Percentiles rank a stretch among this genome's conserved stretches.
Conservation (phyloP, 2,113 vertebrate genomes). For the Uria lomvia region DNA sequence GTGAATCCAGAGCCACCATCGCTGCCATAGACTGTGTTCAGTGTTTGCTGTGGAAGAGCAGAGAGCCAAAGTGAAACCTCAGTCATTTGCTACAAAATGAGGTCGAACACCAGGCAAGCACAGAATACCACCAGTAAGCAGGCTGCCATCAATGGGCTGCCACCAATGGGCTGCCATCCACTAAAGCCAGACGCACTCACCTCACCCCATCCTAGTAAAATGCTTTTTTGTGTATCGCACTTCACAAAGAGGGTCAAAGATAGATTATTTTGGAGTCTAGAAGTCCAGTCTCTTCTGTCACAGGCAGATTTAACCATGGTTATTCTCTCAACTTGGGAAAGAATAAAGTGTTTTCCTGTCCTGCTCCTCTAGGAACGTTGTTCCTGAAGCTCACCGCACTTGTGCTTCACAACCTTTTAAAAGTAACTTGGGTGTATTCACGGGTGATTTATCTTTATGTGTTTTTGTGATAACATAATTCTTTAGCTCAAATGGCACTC, state of each 20-base stretch:
- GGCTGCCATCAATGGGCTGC: not conserved
- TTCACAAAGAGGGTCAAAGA: not conserved
- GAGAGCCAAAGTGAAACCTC: not conserved
- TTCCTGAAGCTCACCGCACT: not conserved
- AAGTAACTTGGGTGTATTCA: not conserved
- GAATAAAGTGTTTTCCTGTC: not conserved
- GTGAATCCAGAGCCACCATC: not conserved
- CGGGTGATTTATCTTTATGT: not conserved
- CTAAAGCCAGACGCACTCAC: not conserved
- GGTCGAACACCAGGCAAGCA: not conserved
- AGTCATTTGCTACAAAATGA: not conserved
- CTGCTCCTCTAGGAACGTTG: not conserved
- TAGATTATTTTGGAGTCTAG: not conserved
- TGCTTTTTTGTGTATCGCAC: not conserved
- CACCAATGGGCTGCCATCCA: not conserved
- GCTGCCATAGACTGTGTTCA: rapidly evolving
- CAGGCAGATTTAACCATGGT: not conserved
- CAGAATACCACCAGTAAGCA: not conserved
- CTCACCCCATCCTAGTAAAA: not conserved
- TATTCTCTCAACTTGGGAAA: not conserved
- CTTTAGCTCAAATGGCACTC: not conserved
- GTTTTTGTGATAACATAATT: not conserved
- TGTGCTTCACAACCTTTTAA: not conserved
- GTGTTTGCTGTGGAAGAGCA: not conserved
- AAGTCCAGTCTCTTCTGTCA: not conserved